Evolutionary conservation across 2,113 vertebrate species (phyloP), one percentile per base, ranked within the genome.

Genomic region (Piaya cayana): DNA sequence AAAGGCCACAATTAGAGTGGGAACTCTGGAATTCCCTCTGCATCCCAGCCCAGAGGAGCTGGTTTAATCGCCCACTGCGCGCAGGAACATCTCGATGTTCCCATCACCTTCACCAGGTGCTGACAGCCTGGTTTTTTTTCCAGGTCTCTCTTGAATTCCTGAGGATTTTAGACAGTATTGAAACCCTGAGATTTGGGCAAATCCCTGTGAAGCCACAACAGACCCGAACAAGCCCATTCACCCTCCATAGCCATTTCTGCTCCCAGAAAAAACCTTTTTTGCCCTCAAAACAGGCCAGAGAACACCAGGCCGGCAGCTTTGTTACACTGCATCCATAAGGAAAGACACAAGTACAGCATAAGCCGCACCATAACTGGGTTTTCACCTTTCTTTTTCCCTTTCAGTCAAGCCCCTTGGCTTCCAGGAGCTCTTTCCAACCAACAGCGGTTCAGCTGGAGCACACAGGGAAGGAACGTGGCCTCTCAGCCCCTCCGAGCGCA

Each of bases 151-250:
- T 21, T 5, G 26, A 42, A 53, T 10, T 49, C 34, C 30, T 3
- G 15, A 34, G 74, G 67, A 64, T n/a, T 20, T 32, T 5, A 7
- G 0, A 3, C 23, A 5, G 43, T 4, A 2, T 15, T 2, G 11
- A 75, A 29, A 12, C 9, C 52, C 47, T 4, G 20, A 17, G n/a
- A 17, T 14, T 16, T 39, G 1, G 1, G 16, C n/a, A 43, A 43
- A 49, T 20, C 30, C 37, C 71, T 22, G 14, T 27, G 8, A 14
- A n/a, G 9, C 25, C 9, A 25, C 8, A 43, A 23, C 49, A 49
- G 15, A 8, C 8, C 62, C 37, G 37, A 18, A 3, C 3, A 8
- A 43, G 23, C 45, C 77, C 5, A 9, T 16, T 34, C 23, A 9
- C 5, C 56, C 25, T 18, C n/a, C 45, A 14, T n/a, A 1, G 13